Evolutionary conservation across 2,113 vertebrate species (phyloP).

Genomic region (Puma concolor): DNA sequence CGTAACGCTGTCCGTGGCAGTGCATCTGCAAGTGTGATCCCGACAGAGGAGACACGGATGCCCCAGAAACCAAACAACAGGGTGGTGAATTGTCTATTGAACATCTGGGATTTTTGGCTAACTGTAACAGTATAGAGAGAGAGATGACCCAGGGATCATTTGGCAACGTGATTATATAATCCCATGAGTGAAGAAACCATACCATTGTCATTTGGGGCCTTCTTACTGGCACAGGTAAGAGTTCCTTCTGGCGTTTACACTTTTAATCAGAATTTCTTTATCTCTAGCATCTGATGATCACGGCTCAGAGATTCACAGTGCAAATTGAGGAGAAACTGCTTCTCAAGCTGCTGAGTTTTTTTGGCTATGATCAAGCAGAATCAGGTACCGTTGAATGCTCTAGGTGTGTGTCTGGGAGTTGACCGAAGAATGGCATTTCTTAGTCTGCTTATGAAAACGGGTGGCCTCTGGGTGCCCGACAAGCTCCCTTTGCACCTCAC

Average conservation of each 20-base stretch:
- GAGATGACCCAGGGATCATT: constrained; percentile 17
- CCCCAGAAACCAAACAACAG: not conserved
- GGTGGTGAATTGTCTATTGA: not conserved
- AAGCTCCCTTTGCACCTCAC: not conserved
- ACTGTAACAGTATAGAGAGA: not conserved
- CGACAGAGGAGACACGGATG: not conserved
- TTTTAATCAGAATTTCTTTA: constrained; percentile 75
- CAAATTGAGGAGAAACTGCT: constrained; percentile 98
- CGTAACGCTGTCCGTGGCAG: not conserved
- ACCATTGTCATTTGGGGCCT: not conserved
- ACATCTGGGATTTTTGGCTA: constrained; percentile 20
- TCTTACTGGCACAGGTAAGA: not conserved
- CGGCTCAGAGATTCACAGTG: constrained; percentile 93
- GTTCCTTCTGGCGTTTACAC: constrained; percentile 19
- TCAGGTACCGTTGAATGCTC: constrained; percentile 86
- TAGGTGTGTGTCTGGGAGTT: not conserved
- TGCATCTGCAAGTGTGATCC: not conserved
- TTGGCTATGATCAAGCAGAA: constrained; percentile 93
- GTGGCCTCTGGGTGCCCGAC: not conserved
- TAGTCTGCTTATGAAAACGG: not conserved
- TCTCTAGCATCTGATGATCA: constrained; percentile 96
- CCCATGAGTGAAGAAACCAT: not conserved
- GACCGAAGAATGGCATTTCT: not conserved
- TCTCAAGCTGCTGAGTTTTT: constrained; percentile 96
- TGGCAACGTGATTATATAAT: not conserved